Percentiles rank a stretch among this genome's conserved stretches.
phyloP scores from a whole-genome alignment of 2,797 vertebrate species.

The Zenarchopterus dispar region DNA sequence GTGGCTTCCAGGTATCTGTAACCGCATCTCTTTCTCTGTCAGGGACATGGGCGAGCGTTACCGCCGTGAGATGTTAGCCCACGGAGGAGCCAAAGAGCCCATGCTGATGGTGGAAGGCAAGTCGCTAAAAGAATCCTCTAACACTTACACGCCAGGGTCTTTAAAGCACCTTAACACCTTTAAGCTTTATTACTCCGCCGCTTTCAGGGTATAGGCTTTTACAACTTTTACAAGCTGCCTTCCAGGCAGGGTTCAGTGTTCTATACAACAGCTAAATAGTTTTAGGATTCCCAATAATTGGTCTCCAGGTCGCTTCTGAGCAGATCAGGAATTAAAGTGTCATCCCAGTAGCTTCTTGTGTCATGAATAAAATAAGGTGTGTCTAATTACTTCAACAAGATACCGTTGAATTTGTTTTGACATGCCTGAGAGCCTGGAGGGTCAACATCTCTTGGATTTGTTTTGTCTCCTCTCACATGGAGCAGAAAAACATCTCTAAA shows the following conservation, averaged over 20 bases:
- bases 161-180: not conserved
- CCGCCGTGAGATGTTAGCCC: slow-evolving; percentile 93
- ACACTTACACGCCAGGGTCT: not conserved
- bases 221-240: not conserved
- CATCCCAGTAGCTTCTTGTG: slow-evolving; percentile 7
- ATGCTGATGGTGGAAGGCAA: slow-evolving; percentile 97
- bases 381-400: not conserved
- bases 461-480: slow-evolving; percentile 15
- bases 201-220: too few species aligned
- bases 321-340: slow-evolving; percentile 19
- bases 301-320: slow-evolving; percentile 2
- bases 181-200: not conserved
- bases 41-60: slow-evolving; percentile 97
- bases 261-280: not conserved
- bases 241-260: slow-evolving; percentile 1
- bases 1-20: slow-evolving; percentile 64
- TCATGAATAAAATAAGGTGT: slow-evolving; percentile 3
- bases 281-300: slow-evolving; percentile 13
- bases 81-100: slow-evolving; percentile 94
- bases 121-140: not conserved
- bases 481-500: not conserved
- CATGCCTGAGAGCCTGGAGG: slow-evolving; percentile 1
- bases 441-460: slow-evolving; percentile 6
- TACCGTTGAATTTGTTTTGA: slow-evolving; percentile 9
- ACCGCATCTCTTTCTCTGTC: slow-evolving; percentile 64